These are phyloP conservation scores for Gymnothorax reevesii DNA, from an alignment of 2,797 vertebrate genomes.

Conservation along the genomic window DNA sequence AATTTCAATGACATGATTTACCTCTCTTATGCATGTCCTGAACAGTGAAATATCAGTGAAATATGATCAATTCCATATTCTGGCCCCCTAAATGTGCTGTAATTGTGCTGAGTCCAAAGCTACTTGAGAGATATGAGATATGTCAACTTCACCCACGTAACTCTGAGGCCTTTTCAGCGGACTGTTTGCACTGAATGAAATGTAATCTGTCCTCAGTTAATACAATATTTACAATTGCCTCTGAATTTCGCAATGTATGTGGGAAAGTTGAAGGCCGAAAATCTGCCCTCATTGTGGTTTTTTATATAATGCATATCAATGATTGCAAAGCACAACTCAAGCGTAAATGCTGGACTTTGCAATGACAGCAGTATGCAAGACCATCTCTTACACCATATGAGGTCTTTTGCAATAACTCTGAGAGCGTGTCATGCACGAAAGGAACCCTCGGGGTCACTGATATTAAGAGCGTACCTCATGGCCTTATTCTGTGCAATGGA, in stretches of 20 bases:
- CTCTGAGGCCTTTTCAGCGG: not conserved
- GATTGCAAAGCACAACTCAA: not conserved
- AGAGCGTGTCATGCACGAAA: not conserved
- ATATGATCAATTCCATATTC: not conserved
- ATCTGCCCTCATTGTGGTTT: not conserved
- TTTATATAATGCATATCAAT: not conserved
- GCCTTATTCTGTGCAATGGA: not conserved
- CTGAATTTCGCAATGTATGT: not conserved
- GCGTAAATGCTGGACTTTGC: not conserved
- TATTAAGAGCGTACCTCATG: not conserved
- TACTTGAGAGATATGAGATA: not conserved
- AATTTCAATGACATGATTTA: slow-evolving; percentile 29
- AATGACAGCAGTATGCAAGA: not conserved
- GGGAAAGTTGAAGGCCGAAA: not conserved
- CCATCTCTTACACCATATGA: too few relatives aligned
- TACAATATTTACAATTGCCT: slow-evolving; percentile 10
- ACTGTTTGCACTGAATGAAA: not conserved
- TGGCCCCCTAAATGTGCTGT: not conserved
- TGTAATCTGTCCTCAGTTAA: slow-evolving; percentile 9
- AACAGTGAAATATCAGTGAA: slow-evolving; percentile 19
- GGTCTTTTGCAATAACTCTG: not conserved
- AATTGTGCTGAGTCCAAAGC: not conserved
- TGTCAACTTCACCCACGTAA: not conserved
- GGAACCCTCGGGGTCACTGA: not conserved
- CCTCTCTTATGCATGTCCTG: not conserved